Evolutionary conservation across 1,140 invertebrate species (phyloP).

Genomic region (Panulirus ornatus): DNA sequence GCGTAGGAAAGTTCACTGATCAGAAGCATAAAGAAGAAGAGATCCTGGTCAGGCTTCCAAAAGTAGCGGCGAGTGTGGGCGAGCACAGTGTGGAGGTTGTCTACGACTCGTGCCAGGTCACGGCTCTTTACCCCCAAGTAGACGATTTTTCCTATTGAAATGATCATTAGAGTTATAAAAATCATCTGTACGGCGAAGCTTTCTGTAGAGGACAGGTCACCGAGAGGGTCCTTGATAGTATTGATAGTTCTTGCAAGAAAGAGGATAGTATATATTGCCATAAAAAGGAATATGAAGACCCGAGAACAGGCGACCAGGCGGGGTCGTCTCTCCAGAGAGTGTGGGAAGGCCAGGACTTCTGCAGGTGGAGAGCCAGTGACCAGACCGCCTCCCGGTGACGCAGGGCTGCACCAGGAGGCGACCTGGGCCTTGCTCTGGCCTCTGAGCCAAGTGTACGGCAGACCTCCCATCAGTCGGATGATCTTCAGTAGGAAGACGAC

Average conservation of each 20-base stretch:
- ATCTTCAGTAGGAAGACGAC: not conserved
- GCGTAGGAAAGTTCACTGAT: not conserved
- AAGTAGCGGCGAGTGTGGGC: not conserved
- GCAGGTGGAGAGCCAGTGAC: no score
- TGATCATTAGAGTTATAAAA: no score
- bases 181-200: no score
- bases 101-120: not conserved
- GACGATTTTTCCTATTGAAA: not conserved
- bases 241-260: no score
- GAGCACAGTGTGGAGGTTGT: not conserved
- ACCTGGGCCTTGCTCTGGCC: not conserved
- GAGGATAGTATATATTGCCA: no score
- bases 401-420: no score
- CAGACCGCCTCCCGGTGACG: no score
- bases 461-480: not conserved
- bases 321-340: not conserved
- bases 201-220: no score
- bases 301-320: not conserved
- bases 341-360: not conserved
- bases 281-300: not conserved
- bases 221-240: no score
- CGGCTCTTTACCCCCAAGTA: not conserved
- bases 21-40: not conserved
- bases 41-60: not conserved
- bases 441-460: conserved; percentile 5